Conservation (phyloP, 2,797 vertebrate genomes). For the Prunella strophiata region DNA sequence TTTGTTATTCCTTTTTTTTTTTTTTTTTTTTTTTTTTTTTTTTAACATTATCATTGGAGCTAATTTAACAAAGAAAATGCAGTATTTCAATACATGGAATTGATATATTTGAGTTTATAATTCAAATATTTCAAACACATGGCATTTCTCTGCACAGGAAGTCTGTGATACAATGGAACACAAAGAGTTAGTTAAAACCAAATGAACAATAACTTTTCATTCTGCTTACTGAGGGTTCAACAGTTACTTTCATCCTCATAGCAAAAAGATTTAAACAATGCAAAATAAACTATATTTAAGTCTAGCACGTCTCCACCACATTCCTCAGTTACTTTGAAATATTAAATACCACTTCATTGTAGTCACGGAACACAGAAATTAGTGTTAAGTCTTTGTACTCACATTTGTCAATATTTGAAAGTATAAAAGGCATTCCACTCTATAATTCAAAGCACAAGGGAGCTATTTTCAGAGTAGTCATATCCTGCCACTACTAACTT, state of each 20-base stretch:
- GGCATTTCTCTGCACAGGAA: neutral
- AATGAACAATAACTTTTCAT: neutral
- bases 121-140: neutral
- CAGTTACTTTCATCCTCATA: neutral
- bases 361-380: neutral
- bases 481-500: neutral
- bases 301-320: neutral
- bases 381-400: neutral
- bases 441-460: neutral
- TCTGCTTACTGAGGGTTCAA: neutral
- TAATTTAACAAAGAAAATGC: conserved; percentile 20
- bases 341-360: neutral
- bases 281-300: neutral
- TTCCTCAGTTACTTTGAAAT: neutral
- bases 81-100: neutral
- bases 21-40: neutral
- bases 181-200: neutral
- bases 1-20: neutral
- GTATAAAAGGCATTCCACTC: neutral
- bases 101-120: neutral
- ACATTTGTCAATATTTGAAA: neutral
- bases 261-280: neutral
- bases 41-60: conserved; percentile 5
- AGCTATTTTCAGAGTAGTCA: neutral
- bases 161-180: neutral